These are phyloP conservation scores for Brachyistius frenatus DNA, from an alignment of 2,113 vertebrate genomes.

Conservation along the genomic window DNA sequence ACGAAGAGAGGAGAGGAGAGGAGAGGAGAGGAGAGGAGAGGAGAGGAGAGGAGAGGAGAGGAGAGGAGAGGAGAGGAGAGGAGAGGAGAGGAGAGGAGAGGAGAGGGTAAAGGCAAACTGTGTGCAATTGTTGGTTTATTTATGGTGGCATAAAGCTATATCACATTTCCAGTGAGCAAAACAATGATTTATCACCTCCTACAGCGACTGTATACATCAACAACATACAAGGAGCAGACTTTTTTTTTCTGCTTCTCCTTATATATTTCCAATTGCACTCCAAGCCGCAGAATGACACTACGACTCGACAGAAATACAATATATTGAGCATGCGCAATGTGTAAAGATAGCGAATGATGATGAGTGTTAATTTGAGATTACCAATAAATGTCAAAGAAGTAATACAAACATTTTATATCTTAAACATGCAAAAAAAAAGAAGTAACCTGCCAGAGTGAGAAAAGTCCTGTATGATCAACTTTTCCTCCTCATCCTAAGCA, in stretches of 20 bases:
- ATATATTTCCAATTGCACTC: neutral
- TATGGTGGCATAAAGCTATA: conserved; percentile 37
- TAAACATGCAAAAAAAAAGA: no score
- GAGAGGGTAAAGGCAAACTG: conserved; percentile 3
- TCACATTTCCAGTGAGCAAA: conserved; percentile 20
- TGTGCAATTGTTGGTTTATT: conserved; percentile 50
- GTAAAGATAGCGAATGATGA: neutral
- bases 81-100: neutral
- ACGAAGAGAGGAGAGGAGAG: neutral
- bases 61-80: neutral
- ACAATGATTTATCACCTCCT: conserved; percentile 58
- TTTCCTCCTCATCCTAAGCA: no score
- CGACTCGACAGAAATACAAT: neutral
- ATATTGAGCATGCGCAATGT: neutral
- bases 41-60: neutral
- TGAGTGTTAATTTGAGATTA: no score
- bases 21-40: neutral
- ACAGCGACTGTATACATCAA: conserved; percentile 7
- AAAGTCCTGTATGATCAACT: no score
- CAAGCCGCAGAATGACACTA: neutral
- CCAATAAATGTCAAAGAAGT: no score
- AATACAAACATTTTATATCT: no score
- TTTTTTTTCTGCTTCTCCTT: neutral
- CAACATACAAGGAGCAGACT: neutral
- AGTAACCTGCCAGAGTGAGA: no score